A percentile compares a stretch with the other conserved stretches of the same genome.
These are phyloP conservation scores for Leptinotarsa juncta DNA, from an alignment of 2,888 invertebrate genomes.

Conservation along the genomic window DNA sequence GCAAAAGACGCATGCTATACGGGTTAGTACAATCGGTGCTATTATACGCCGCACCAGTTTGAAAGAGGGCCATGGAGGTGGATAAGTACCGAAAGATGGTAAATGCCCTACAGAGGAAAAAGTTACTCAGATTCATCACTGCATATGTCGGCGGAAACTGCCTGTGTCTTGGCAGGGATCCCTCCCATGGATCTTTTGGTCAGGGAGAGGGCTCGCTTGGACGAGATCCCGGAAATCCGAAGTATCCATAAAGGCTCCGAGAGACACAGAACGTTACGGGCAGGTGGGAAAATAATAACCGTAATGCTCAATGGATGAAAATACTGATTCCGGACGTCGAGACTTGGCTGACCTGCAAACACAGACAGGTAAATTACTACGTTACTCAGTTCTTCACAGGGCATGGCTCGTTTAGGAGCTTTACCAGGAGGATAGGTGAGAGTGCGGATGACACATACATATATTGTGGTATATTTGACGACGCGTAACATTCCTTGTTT, in stretches of 20 bases:
- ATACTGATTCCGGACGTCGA: neutral
- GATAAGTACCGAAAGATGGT: conserved; percentile 8
- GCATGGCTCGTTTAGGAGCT: conserved; percentile 16
- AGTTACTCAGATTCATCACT: neutral
- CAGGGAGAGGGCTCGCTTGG: conserved; percentile 31
- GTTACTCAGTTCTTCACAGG: conserved; percentile 3
- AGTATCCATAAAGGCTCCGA: conserved; percentile 9
- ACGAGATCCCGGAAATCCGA: neutral
- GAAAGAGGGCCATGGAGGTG: conserved; percentile 4
- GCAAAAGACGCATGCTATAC: conserved; percentile 28
- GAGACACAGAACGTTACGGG: neutral
- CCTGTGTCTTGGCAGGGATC: conserved; percentile 20
- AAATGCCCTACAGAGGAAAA: conserved; percentile 21
- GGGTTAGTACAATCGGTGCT: conserved; percentile 1
- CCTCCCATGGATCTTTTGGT: conserved; percentile 27
- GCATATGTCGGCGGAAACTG: conserved; percentile 17
- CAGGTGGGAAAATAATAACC: conserved; percentile 6
- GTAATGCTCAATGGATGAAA: conserved; percentile 15
- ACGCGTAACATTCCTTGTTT: neutral
- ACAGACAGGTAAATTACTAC: conserved; percentile 18
- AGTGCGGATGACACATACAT: neutral
- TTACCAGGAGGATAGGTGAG: neutral
- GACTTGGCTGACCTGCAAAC: conserved; percentile 15
- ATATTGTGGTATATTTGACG: neutral
- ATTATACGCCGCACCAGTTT: conserved; percentile 38